phyloP scores from a whole-genome alignment of 2,888 invertebrate species.

The Rhyacophila evoluta region DNA sequence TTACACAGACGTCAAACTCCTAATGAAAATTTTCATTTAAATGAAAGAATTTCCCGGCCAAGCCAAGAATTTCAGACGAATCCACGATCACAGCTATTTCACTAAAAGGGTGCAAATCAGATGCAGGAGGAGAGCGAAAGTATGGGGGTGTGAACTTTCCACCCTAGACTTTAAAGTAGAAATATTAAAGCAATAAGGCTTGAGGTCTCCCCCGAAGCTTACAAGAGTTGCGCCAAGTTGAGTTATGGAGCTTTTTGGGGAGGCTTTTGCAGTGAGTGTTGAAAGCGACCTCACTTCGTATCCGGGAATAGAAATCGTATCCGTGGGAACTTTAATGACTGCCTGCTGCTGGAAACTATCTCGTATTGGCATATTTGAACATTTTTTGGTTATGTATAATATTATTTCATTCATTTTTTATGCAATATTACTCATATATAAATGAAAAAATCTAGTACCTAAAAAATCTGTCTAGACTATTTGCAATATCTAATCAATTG shows the following conservation, averaged over 20 bases:
- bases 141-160: constrained; percentile 41
- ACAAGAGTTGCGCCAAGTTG: constrained; percentile 54
- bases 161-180: constrained; percentile 55
- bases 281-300: constrained; percentile 42
- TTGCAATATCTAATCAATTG: too few species aligned
- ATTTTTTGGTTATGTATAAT: too few species aligned
- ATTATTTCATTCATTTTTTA: too few species aligned
- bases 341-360: not conserved
- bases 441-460: too few species aligned
- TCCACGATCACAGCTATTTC: constrained; percentile 24
- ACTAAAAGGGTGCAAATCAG: constrained; percentile 44
- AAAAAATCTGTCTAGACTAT: too few species aligned
- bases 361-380: not conserved
- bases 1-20: constrained; percentile 51
- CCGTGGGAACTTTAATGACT: constrained; percentile 47
- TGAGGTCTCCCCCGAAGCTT: constrained; percentile 55
- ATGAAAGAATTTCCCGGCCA: constrained; percentile 1
- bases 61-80: constrained; percentile 15
- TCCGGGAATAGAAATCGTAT: constrained; percentile 36
- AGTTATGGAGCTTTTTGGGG: constrained; percentile 54
- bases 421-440: too few species aligned
- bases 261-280: constrained; percentile 51
- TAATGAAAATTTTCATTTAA: constrained; percentile 51
- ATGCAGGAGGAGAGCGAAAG: constrained; percentile 31
- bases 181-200: constrained; percentile 55